Base-by-base conservation (phyloP, 2,797 vertebrate species). In the Diceros bicornis region DNA sequence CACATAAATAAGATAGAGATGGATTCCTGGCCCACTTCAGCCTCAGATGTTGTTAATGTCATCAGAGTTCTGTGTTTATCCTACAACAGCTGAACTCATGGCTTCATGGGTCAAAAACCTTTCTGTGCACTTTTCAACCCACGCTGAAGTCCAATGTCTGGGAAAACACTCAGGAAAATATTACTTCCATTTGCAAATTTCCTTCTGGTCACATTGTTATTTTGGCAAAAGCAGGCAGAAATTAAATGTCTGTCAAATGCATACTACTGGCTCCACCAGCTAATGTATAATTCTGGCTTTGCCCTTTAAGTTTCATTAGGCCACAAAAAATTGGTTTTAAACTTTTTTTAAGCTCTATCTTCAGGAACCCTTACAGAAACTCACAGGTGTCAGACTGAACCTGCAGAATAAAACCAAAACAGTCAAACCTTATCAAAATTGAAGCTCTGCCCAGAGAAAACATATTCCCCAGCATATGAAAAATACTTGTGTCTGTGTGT, bases 31-130 rank as follows among this genome's bases (percentile, higher is more conserved):
- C 78, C 92, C 69, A 37, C 52, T 83, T 74, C 66, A 91, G 64
- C 69, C 78, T 97, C 96, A 87, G 79, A 97, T 97, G 89, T 97
- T 97, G 97, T 96, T 97, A 98, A 97, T 97, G 95, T 97, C 97
- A 98, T 97, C 96, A 97, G 95, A 66, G 82, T 87, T 82, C 86
- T 95, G 83, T 96, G 97, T 98, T 98, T 97, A 96, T 94, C 69
- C 95, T 95, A 69, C 96, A 72, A 96, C 78, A 94, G 94, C 89
- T 98, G 95, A 98, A 98, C 89, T 95, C 97, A 95, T 87, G 96
- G 10, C 7, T 66, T 91, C 97, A 96, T 95, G 89, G 96, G 96
- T 97, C 88, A 94, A 81, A 95, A 98, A 21, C 34, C 12, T 68
- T 86, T 47, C n/a, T 84, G 44, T 91, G 82, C 77, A 97, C 96